phyloP scores from a whole-genome alignment of 2,888 invertebrate genomes.

The Dolichopus griseipennis region DNA sequence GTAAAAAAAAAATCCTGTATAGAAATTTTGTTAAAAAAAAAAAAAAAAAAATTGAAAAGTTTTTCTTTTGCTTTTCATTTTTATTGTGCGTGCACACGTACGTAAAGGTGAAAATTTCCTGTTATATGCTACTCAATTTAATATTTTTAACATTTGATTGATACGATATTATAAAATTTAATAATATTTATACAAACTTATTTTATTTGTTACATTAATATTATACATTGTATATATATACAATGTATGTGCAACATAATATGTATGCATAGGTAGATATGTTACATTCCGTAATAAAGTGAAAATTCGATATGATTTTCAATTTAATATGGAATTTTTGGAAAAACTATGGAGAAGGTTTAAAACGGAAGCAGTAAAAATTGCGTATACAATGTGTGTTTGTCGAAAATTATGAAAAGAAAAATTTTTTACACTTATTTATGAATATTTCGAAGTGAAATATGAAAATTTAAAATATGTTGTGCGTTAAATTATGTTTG shows the following conservation, averaged over 20 bases:
- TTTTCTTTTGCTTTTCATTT: not conserved
- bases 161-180: constrained; percentile 2
- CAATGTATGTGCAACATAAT: not conserved
- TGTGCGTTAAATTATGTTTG: not conserved
- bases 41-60: not conserved
- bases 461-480: not conserved
- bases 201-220: not conserved
- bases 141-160: not conserved
- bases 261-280: not conserved
- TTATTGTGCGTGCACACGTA: not conserved
- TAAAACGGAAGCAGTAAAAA: too few relatives aligned
- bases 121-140: not conserved
- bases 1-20: too few relatives aligned
- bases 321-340: not conserved
- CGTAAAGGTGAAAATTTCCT: not conserved
- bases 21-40: not conserved
- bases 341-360: too few relatives aligned
- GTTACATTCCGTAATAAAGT: too few relatives aligned
- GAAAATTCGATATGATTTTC: not conserved
- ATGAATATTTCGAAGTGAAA: not conserved
- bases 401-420: not conserved
- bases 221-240: not conserved
- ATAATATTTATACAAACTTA: not conserved
- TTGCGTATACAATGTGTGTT: not conserved
- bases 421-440: not conserved